phyloP scores from a whole-genome alignment of 1,140 invertebrate species.

The Bursaphelenchus mucronatus region DNA sequence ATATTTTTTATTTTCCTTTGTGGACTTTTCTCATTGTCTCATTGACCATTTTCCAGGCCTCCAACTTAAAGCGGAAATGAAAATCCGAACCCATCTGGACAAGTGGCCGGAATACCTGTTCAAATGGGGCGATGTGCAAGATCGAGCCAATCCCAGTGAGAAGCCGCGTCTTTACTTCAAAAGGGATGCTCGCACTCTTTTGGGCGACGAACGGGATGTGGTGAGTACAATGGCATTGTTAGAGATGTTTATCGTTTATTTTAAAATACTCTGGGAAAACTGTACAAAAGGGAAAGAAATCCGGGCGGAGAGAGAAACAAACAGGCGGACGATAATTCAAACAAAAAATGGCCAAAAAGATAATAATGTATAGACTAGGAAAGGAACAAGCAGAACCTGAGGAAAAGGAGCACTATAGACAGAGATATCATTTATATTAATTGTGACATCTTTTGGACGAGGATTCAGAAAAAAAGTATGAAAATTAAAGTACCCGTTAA shows the following conservation, averaged over 20 bases:
- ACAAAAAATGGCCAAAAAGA: not conserved
- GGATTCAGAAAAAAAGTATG: not conserved
- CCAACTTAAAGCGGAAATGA: constrained; percentile 53
- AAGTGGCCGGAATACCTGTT: constrained; percentile 51
- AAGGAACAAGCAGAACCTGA: not conserved
- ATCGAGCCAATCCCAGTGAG: constrained; percentile 25
- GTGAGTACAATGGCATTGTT: constrained; percentile 21
- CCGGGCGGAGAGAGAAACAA: constrained; percentile 2
- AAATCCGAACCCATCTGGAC: constrained; percentile 45
- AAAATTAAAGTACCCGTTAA: too few relatives aligned
- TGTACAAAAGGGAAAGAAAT: constrained; percentile 6
- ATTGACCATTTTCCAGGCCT: constrained; percentile 38
- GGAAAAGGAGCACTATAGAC: not conserved
- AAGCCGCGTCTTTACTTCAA: constrained; percentile 36
- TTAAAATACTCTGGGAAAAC: constrained; percentile 9
- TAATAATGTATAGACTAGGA: not conserved
- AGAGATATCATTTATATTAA: not conserved
- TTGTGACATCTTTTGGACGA: not conserved
- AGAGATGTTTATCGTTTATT: not conserved
- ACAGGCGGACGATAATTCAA: constrained; percentile 11
- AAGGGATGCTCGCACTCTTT: constrained; percentile 47
- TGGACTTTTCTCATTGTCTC: not conserved
- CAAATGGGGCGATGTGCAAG: constrained; percentile 37
- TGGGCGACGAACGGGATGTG: constrained; percentile 43
- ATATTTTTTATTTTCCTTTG: not conserved